Evolutionary conservation across 2,113 vertebrate genomes (phyloP), one percentile per base, ranked within the genome.

Genomic region (Mesoclemmys tuberculata): DNA sequence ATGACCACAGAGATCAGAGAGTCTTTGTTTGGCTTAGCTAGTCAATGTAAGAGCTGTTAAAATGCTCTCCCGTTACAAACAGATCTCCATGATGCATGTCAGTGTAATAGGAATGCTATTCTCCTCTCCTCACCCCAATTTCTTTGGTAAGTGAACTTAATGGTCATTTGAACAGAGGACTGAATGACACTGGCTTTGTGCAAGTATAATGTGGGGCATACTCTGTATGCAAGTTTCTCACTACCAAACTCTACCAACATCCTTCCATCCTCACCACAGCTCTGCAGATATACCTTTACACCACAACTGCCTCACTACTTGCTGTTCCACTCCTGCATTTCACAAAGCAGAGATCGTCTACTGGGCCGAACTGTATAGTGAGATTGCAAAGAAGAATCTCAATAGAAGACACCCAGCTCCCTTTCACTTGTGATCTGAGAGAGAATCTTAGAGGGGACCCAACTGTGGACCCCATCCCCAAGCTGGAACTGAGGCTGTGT

Each of bases 71-170:
- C 31, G 41, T 51, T 48, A 54, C 49, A 94, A 92, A 80, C 64
- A 31, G 2, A 61, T 31, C 38, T 31, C 84, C 86, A 31, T 0
- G 0, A 2, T 87, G 84, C 46, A 80, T 4, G 0, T 44, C n/a
- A 89, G 90, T 93, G 79, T 92, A 95, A 94, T 87, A 2, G 11
- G 29, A 96, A 44, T 56, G 38, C 82, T 88, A 83, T 38, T 52
- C 14, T 52, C 51, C 51, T 18, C 27, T 8, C 27, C 10, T 4
- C 11, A 18, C 49, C 84, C 82, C 86, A 44, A 46, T 94, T 74
- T 82, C 49, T 90, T 92, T 96, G 90, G 86, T 68, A 38, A 92
- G 92, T 75, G 87, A 41, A 56, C 29, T 0, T 82, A 74, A 79
- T 68, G 93, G 44, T 11, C 38, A 44, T 78, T 92, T 86, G 11